Base-by-base conservation (phyloP, 2,797 vertebrate species). In the Microtus obscurus region DNA sequence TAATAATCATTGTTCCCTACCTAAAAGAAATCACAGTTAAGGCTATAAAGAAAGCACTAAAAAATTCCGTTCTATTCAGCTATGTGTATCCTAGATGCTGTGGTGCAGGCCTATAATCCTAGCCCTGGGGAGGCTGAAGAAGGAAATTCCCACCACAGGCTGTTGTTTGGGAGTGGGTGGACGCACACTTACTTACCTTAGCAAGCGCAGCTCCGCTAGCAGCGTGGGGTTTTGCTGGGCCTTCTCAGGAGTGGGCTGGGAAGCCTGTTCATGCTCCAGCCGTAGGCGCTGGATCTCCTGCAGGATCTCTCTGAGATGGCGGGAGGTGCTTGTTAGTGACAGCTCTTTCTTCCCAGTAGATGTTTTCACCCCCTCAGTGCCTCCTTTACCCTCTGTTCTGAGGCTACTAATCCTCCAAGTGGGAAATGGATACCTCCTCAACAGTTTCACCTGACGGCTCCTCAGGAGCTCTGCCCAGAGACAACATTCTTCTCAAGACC, bases 151-250 rank as follows among this genome's bases (percentile, higher is more conserved):
- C 13, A 23, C 12, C 0, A 0, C 0, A 87, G 88, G 27, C 12
- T 34, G 9, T 0, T 29, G 65, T 1, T 2, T 43, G 40, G 34
- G 10, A 25, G 23, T 34, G 29, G 25, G 25, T 13, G 31, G 23
- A 0, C 21, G 65, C 1, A 19, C 1, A 11, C 65, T 97, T 1
- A 11, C 65, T 97, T 97, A 99, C 99, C 99, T 99, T 90, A 99
- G 99, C 7, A 99, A 99, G 69, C 99, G 97, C 37, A 99, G 99
- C 94, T 99, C 99, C 0, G 99, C 99, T 96, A 99, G 98, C 1
- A 99, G 97, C 0, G 99, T 99, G 3, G 99, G 99, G 98, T 99
- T 99, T 98, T 99, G 99, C 98, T 99, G 99, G 77, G 99, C 99
- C 96, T 99, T 99, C 97, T 99, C 99, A 0, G 99, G 99, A 3